Conservation (phyloP, 2,888 invertebrate genomes). For the Furcula furcula region DNA sequence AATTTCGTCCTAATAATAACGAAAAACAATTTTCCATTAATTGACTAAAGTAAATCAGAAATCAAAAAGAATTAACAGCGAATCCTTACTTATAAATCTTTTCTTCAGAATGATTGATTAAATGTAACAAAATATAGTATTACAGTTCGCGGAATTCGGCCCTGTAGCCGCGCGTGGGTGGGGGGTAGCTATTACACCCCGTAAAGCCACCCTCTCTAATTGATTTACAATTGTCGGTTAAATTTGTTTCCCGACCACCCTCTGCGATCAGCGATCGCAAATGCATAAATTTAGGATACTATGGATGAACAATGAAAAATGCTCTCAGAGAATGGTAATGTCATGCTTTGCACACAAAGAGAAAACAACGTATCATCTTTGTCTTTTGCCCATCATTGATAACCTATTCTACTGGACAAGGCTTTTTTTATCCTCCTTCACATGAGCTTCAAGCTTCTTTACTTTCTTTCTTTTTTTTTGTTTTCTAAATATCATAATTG, state of each 20-base stretch:
- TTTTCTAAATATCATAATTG: no score
- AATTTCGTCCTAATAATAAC: no score
- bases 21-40: no score
- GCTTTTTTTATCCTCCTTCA: no score
- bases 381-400: no score
- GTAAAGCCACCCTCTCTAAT: constrained; percentile 77
- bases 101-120: neutral
- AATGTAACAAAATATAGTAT: constrained; percentile 10
- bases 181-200: constrained; percentile 72
- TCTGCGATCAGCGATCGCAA: constrained; percentile 65
- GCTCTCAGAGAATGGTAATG: neutral
- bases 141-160: constrained; percentile 38
- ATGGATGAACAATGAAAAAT: constrained; percentile 9
- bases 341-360: no score
- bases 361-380: no score
- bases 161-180: constrained; percentile 49
- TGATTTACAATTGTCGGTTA: constrained; percentile 82
- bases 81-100: constrained; percentile 1
- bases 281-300: constrained; percentile 49
- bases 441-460: no score
- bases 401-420: no score
- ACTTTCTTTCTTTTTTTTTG: no score
- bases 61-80: neutral
- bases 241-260: constrained; percentile 80
- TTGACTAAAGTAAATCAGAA: neutral